phyloP scores from a whole-genome alignment of 1,140 invertebrate species.

The Centruroides sculpturatus region DNA sequence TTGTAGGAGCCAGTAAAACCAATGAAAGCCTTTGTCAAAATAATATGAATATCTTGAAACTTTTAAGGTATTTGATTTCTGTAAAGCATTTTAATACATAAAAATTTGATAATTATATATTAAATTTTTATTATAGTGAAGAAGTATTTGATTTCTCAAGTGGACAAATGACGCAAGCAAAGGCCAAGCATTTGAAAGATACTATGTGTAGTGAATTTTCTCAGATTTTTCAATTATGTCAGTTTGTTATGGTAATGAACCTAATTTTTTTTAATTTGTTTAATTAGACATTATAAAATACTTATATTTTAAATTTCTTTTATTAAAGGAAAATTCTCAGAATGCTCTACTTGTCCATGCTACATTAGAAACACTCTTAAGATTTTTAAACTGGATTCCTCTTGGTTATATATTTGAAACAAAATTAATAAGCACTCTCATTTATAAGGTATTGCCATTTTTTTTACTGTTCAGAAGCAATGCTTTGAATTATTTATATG shows the following conservation, averaged over 20 bases:
- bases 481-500: too few relatives aligned
- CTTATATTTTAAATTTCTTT: neutral
- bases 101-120: neutral
- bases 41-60: conserved; percentile 96
- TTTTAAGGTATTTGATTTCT: conserved; percentile 45
- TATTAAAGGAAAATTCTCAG: conserved; percentile 71
- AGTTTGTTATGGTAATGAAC: conserved; percentile 69
- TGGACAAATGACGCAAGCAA: conserved; percentile 95
- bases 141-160: conserved; percentile 98
- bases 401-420: conserved; percentile 99
- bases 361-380: conserved; percentile 85
- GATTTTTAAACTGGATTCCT: conserved; percentile 99
- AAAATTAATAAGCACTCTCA: conserved; percentile 83
- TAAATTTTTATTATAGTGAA: conserved; percentile 45
- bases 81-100: neutral
- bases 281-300: too few relatives aligned
- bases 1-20: conserved; percentile 96
- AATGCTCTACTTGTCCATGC: conserved; percentile 86
- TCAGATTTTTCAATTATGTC: conserved; percentile 93
- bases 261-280: neutral
- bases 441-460: conserved; percentile 58
- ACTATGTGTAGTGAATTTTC: conserved; percentile 99
- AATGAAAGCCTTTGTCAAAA: conserved; percentile 99
- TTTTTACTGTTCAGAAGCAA: too few relatives aligned
- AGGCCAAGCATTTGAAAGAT: conserved; percentile 98